phyloP scores from a whole-genome alignment of 2,797 vertebrate species.

The Onychomys leucogaster region DNA sequence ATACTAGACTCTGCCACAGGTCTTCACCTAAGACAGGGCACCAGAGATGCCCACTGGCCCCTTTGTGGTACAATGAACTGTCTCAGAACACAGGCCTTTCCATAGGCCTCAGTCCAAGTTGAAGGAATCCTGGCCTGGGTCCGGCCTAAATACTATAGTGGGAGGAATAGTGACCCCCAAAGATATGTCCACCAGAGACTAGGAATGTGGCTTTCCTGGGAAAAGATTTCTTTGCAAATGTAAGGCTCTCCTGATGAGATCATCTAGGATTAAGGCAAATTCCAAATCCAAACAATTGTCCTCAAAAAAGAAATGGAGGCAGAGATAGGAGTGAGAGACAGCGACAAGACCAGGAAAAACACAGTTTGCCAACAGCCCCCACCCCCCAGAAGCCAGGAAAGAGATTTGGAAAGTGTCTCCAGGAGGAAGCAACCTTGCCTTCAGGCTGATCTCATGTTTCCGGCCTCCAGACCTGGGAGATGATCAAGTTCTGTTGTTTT shows the following conservation, averaged over 20 bases:
- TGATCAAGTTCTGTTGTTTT: not conserved
- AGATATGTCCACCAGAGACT: not conserved
- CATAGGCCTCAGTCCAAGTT: not conserved
- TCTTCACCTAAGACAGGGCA: not conserved
- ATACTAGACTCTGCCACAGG: not conserved
- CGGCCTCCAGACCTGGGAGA: not conserved
- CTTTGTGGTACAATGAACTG: not conserved
- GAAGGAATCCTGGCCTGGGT: not conserved
- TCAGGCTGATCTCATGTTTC: not conserved
- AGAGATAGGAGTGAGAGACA: not conserved
- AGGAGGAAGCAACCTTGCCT: not conserved
- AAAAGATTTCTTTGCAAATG: not conserved
- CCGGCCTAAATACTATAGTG: not conserved
- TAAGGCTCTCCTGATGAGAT: constrained; percentile 18
- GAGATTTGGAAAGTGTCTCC: not conserved
- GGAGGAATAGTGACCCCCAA: not conserved
- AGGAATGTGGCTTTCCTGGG: not conserved
- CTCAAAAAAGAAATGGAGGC: not conserved
- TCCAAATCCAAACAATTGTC: not conserved
- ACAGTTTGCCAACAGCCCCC: not conserved
- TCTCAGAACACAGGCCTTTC: constrained; percentile 3
- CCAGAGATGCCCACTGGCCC: not conserved
- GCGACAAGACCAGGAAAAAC: not conserved
- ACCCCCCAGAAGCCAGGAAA: not conserved
- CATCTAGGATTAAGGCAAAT: not conserved